A percentile compares a stretch with the other conserved stretches of the same genome.
Evolutionary conservation across 2,113 vertebrate species (phyloP).

Genomic region (Candoia aspera): DNA sequence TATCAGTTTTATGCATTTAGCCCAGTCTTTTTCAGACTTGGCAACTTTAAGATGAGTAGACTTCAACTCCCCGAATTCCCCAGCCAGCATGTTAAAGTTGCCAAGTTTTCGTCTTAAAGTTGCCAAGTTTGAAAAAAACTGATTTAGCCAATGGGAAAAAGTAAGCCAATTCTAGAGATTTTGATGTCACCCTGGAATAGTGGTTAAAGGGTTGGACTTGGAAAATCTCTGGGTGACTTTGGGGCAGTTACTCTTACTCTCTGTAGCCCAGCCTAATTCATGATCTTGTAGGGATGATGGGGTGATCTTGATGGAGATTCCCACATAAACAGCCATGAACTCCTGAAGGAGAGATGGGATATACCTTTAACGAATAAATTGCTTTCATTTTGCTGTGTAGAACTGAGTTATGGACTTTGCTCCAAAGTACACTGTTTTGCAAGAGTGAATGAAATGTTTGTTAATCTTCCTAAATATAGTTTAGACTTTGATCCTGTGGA

Average conservation of each 20-base stretch:
- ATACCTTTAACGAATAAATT: not conserved
- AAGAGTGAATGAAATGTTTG: not conserved
- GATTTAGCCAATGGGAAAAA: not conserved
- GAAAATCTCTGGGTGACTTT: not conserved
- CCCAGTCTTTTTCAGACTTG: not conserved
- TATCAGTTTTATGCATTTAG: not conserved
- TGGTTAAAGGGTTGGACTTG: not conserved
- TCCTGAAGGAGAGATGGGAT: not conserved
- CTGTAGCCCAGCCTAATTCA: not conserved
- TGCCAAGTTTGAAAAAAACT: too few species aligned
- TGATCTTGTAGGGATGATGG: not conserved
- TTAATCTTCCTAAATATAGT: not conserved
- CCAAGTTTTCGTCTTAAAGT: too few species aligned
- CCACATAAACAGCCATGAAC: not conserved
- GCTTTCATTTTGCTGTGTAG: not conserved
- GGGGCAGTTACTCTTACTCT: not conserved
- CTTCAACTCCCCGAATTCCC: not conserved
- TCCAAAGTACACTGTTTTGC: not conserved
- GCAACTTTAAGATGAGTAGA: not conserved
- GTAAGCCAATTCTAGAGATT: not conserved
- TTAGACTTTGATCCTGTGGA: not conserved
- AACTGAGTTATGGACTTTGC: not conserved
- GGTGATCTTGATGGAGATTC: not conserved
- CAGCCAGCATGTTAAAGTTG: too few species aligned
- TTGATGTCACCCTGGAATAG: not conserved